These are phyloP conservation scores for Drosophila ogumai DNA, from an alignment of 1,140 invertebrate species.

Conservation along the genomic window DNA sequence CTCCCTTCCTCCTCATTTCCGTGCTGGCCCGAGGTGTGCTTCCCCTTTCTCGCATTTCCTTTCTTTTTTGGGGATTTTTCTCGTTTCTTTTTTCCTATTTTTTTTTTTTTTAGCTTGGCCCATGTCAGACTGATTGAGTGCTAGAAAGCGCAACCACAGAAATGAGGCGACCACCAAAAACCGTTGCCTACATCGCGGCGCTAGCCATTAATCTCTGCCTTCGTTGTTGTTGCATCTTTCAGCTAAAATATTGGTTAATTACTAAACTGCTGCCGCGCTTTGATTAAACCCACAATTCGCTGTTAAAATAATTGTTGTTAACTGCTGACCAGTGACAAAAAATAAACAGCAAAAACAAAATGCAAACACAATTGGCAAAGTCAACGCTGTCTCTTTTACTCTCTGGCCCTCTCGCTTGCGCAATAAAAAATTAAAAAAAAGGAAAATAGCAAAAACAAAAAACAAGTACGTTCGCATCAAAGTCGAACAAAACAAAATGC, in stretches of 20 bases:
- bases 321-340: constrained; percentile 27
- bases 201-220: background rate
- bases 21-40: constrained; percentile 61
- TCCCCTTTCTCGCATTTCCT: background rate
- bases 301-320: constrained; percentile 30
- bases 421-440: constrained; percentile 27
- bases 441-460: constrained; percentile 20
- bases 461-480: constrained; percentile 57
- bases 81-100: background rate
- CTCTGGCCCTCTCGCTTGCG: constrained; percentile 5
- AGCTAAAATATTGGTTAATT: constrained; percentile 18
- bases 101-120: constrained; percentile 6
- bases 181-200: constrained; percentile 37
- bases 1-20: constrained; percentile 1
- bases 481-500: constrained; percentile 79
- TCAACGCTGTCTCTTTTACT: constrained; percentile 21
- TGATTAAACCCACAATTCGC: constrained; percentile 13
- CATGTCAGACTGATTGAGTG: constrained; percentile 46
- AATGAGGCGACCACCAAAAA: constrained; percentile 25
- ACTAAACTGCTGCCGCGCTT: background rate
- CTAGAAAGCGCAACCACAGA: constrained; percentile 50
- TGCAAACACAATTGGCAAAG: constrained; percentile 50
- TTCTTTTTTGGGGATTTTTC: background rate
- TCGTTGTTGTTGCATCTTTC: background rate
- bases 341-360: constrained; percentile 37